These are phyloP conservation scores for Macrophya alboannulata DNA, from an alignment of 2,888 invertebrate genomes.

Conservation along the genomic window DNA sequence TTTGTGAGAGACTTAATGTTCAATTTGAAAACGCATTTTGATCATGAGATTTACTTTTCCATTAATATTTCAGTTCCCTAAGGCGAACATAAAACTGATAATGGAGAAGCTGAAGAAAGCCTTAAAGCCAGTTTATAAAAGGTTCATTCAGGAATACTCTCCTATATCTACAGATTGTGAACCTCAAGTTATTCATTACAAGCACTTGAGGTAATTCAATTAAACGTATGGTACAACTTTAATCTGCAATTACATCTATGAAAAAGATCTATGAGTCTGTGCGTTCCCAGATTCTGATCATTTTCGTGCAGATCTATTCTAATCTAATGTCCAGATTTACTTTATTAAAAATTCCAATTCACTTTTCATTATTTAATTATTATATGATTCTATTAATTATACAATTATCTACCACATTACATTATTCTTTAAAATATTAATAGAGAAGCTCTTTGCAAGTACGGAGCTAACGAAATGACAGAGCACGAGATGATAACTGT, in stretches of 20 bases:
- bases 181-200: slow-evolving; percentile 75
- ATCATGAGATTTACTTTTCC: slow-evolving; percentile 60
- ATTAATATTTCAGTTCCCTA: slow-evolving; percentile 84
- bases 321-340: background rate
- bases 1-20: background rate
- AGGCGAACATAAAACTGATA: slow-evolving; percentile 87
- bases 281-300: background rate
- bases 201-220: slow-evolving; percentile 76
- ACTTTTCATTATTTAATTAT: slow-evolving; percentile 3
- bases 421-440: background rate
- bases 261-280: background rate
- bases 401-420: slow-evolving; percentile 32
- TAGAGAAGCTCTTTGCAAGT: slow-evolving; percentile 85
- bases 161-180: slow-evolving; percentile 67
- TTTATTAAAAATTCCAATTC: background rate
- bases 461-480: slow-evolving; percentile 87
- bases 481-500: slow-evolving; percentile 92
- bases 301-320: background rate
- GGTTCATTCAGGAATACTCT: slow-evolving; percentile 88
- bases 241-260: background rate
- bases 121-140: slow-evolving; percentile 87
- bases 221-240: background rate
- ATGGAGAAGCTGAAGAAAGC: slow-evolving; percentile 88
- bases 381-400: background rate
- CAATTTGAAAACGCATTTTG: background rate